Conservation (phyloP, 2,113 vertebrate species). For the Syngnathus floridae region DNA sequence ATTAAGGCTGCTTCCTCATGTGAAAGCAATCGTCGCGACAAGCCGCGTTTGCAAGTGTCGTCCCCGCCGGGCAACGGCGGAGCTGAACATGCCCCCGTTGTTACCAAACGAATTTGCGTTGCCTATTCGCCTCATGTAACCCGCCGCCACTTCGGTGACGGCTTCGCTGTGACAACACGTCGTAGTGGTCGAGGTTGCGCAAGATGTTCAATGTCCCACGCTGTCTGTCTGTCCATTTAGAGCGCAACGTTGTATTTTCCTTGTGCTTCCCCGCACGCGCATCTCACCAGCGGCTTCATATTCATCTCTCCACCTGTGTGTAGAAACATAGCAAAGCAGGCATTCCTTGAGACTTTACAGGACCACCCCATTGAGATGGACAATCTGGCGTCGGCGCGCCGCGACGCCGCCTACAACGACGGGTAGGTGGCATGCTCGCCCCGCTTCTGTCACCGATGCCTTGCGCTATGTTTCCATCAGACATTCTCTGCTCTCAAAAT, state of each 20-base stretch:
- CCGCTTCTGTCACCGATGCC: conserved; percentile 32
- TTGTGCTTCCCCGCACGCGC: conserved; percentile 72
- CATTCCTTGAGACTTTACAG: conserved; percentile 99
- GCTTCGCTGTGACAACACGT: neutral
- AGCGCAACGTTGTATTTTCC: conserved; percentile 42
- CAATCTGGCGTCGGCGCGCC: conserved; percentile 91
- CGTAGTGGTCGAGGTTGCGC: conserved; percentile 63
- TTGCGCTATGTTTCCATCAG: conserved; percentile 38
- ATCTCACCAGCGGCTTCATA: conserved; percentile 89
- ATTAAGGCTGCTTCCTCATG: neutral
- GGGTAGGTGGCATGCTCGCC: conserved; percentile 84
- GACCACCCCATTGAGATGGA: conserved; percentile 99
- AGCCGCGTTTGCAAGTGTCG: neutral
- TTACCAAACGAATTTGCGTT: neutral
- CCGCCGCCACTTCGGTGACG: neutral
- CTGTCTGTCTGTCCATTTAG: conserved; percentile 41
- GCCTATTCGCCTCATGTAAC: neutral
- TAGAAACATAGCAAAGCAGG: conserved; percentile 99
- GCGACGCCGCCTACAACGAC: conserved; percentile 88
- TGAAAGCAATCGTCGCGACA: conserved; percentile 3
- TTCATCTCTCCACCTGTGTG: conserved; percentile 92
- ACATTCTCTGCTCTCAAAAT: conserved; percentile 26
- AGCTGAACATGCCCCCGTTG: neutral
- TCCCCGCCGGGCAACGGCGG: neutral
- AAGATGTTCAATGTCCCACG: conserved; percentile 48